phyloP scores from a whole-genome alignment of 2,888 invertebrate species.

The Gonocerus acuteangulatus region DNA sequence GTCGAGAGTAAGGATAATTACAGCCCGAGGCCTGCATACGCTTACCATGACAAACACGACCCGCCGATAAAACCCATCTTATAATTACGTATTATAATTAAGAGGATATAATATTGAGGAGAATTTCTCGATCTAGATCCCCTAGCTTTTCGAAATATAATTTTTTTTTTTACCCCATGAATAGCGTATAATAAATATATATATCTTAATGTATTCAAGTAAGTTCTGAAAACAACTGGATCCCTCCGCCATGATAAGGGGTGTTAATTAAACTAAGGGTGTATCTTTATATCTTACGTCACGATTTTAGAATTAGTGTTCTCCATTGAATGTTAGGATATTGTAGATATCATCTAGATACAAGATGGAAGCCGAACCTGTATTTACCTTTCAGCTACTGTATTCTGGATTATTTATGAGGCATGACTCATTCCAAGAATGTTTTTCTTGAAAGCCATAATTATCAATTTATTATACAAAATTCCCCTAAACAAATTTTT shows the following conservation, averaged over 20 bases:
- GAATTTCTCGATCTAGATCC: conserved; percentile 17
- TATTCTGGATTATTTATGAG: too few relatives aligned
- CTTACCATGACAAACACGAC: conserved; percentile 33
- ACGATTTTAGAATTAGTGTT: conserved; percentile 10
- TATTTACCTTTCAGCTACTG: too few relatives aligned
- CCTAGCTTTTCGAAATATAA: background rate
- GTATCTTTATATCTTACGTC: conserved; percentile 14
- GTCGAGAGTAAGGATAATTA: conserved; percentile 26
- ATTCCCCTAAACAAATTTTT: too few relatives aligned
- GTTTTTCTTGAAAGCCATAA: too few relatives aligned
- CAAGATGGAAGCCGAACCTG: too few relatives aligned
- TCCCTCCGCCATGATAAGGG: conserved; percentile 5
- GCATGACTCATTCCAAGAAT: too few relatives aligned
- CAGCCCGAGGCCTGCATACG: conserved; percentile 32
- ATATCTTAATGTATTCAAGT: conserved; percentile 20
- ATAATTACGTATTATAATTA: conserved; percentile 23
- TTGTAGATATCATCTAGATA: too few relatives aligned
- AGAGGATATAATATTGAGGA: background rate
- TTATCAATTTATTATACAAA: too few relatives aligned
- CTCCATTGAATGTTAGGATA: background rate
- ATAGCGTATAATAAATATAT: background rate
- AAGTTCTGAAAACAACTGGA: background rate
- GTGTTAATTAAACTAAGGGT: conserved; percentile 14
- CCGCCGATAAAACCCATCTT: conserved; percentile 17
- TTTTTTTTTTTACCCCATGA: background rate